Conservation (phyloP, 2,113 vertebrate species). For the Pygoscelis antarcticus region DNA sequence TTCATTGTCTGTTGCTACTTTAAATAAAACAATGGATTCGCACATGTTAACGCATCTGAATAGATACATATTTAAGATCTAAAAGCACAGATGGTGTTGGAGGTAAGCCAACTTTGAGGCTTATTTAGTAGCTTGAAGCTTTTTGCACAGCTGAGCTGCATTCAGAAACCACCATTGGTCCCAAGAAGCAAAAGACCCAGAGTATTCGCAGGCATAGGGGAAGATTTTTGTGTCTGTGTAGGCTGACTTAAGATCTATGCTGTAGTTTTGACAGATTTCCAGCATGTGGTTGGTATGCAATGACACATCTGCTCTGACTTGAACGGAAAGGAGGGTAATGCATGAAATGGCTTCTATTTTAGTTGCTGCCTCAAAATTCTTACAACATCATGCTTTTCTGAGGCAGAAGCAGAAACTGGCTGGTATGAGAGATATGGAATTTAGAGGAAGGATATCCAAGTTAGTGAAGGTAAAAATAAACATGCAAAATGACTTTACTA, state of each 20-base stretch:
- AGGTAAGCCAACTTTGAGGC: slow-evolving; percentile 10
- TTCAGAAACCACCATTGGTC: background rate
- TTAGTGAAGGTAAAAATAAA: background rate
- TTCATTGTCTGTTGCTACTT: background rate
- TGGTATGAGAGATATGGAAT: background rate
- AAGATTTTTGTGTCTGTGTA: slow-evolving; percentile 5
- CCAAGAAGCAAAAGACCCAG: slow-evolving; percentile 6
- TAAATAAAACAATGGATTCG: slow-evolving; percentile 31
- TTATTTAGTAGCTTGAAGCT: slow-evolving; percentile 25
- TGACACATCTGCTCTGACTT: background rate
- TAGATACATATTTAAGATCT: slow-evolving; percentile 29
- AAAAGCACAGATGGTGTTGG: slow-evolving; percentile 59
- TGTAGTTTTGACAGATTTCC: slow-evolving; percentile 37
- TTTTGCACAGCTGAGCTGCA: slow-evolving; percentile 9
- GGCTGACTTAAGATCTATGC: background rate
- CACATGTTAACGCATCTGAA: slow-evolving; percentile 4
- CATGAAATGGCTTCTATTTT: background rate
- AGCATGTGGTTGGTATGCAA: slow-evolving; percentile 23
- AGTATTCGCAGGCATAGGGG: background rate
- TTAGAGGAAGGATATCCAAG: background rate
- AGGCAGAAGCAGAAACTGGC: background rate
- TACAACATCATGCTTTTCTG: background rate
- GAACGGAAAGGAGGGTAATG: background rate
- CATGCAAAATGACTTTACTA: background rate
- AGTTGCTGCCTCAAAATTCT: background rate